Conservation (phyloP, 2,888 invertebrate species). For the Ophioninae sp. region DNA sequence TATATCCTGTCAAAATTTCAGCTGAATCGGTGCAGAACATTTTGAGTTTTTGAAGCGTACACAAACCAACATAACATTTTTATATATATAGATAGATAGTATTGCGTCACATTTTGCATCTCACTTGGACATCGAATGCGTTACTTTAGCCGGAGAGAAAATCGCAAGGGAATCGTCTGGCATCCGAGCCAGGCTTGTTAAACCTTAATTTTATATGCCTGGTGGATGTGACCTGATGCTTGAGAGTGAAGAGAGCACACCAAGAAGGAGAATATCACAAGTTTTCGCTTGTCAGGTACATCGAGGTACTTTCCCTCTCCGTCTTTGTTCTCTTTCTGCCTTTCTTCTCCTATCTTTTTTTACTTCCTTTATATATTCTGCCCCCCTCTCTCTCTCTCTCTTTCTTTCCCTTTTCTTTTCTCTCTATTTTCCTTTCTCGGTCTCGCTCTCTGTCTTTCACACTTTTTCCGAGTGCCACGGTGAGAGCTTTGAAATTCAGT, state of each 20-base stretch:
- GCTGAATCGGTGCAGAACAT: too few relatives aligned
- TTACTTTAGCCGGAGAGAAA: slow-evolving; percentile 38
- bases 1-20: too few relatives aligned
- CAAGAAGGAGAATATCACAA: slow-evolving; percentile 40
- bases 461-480: background rate
- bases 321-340: slow-evolving; percentile 12
- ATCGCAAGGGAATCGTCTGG: slow-evolving; percentile 56
- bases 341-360: background rate
- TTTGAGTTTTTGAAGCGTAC: too few relatives aligned
- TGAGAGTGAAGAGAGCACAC: slow-evolving; percentile 27
- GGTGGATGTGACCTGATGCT: slow-evolving; percentile 40
- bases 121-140: slow-evolving; percentile 36
- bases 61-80: too few relatives aligned
- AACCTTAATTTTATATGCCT: slow-evolving; percentile 58
- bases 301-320: background rate
- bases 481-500: slow-evolving; percentile 57
- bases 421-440: background rate
- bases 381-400: background rate
- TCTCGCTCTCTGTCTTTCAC: slow-evolving; percentile 1
- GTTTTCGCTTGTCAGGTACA: slow-evolving; percentile 27
- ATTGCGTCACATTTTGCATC: slow-evolving; percentile 9
- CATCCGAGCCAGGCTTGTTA: slow-evolving; percentile 54
- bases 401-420: slow-evolving; percentile 5
- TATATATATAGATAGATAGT: background rate
- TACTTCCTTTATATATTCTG: background rate